A percentile compares a stretch with the other conserved stretches of the same genome.
Evolutionary conservation across 2,797 vertebrate genomes (phyloP).

Genomic region (Hoplostethus atlanticus): DNA sequence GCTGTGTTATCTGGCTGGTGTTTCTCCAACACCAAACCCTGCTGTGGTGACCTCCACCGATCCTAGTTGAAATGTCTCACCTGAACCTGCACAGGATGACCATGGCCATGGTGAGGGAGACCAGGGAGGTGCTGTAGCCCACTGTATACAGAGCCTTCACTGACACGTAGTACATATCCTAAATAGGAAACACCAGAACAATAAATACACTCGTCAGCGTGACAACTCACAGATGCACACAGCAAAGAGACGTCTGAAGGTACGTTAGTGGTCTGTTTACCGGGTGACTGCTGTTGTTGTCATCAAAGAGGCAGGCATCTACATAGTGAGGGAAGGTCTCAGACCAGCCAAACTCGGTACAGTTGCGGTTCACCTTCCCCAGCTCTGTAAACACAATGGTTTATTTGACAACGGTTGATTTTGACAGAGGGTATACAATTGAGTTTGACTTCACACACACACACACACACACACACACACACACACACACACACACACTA

Average conservation of each 20-base stretch:
- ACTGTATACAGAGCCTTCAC: constrained; percentile 98
- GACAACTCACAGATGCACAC: neutral
- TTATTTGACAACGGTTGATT: neutral
- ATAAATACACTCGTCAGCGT: neutral
- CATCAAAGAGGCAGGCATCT: constrained; percentile 88
- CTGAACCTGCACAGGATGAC: constrained; percentile 98
- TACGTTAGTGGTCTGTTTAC: constrained; percentile 56
- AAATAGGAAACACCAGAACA: constrained; percentile 17
- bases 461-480: neutral
- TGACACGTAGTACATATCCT: constrained; percentile 92
- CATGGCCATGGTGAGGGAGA: constrained; percentile 96
- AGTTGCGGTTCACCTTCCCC: constrained; percentile 92
- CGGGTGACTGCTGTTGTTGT: constrained; percentile 84
- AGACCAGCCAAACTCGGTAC: constrained; percentile 93
- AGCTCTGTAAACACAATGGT: constrained; percentile 67
- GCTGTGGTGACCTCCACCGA: no score
- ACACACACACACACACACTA: no score
- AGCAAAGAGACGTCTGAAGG: neutral
- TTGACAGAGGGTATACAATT: no score
- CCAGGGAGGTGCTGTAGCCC: constrained; percentile 96
- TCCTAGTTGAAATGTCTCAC: constrained; percentile 77
- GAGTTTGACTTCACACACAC: neutral
- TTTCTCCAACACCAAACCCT: no score
- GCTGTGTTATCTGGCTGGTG: no score
- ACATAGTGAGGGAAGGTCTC: constrained; percentile 93